Evolutionary conservation across 1,140 invertebrate species (phyloP).

Genomic region (Pseudomyrmex dendroicus): DNA sequence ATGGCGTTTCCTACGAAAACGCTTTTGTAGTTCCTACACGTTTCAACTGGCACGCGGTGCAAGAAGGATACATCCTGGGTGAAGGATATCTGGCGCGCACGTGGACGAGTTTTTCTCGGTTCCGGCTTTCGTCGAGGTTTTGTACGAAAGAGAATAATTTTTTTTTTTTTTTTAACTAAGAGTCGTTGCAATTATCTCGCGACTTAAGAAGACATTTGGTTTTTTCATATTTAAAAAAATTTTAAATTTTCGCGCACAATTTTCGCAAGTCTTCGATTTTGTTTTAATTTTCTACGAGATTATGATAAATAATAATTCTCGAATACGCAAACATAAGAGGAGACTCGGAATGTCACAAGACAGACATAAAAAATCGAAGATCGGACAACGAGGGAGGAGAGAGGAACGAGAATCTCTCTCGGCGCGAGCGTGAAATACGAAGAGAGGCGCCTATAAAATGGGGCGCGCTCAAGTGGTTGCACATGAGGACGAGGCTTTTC

Average conservation of each 20-base stretch:
- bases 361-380: not conserved
- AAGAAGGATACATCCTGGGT: not conserved
- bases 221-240: not conserved
- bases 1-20: not conserved
- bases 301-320: not conserved
- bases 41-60: constrained; percentile 18
- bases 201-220: not conserved
- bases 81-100: constrained; percentile 55
- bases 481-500: constrained; percentile 67
- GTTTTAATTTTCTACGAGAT: no score
- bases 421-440: constrained; percentile 68
- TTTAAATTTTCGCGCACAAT: not conserved
- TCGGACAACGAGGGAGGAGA: not conserved
- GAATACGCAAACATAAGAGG: not conserved
- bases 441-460: constrained; percentile 66
- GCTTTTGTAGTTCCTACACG: constrained; percentile 20
- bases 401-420: constrained; percentile 31
- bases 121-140: not conserved
- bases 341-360: not conserved
- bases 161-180: not conserved
- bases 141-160: not conserved
- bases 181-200: not conserved
- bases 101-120: constrained; percentile 15
- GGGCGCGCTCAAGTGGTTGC: constrained; percentile 73
- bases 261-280: not conserved